Conservation (phyloP, 1,140 invertebrate genomes). For the Cherax destructor region DNA sequence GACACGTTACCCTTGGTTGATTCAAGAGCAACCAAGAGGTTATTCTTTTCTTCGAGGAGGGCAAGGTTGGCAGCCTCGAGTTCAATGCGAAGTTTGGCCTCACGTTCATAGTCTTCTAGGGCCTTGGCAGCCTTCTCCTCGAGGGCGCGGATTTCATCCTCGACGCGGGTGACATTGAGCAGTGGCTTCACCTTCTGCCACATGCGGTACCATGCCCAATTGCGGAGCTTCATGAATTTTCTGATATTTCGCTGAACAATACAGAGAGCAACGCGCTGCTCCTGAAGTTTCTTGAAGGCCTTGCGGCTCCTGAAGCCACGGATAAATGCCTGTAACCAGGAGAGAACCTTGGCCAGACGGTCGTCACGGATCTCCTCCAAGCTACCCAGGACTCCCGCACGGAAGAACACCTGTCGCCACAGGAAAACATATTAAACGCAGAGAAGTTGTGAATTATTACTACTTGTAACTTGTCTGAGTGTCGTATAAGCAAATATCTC, state of each 20-base stretch:
- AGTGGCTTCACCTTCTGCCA: slow-evolving; percentile 79
- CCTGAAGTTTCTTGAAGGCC: slow-evolving; percentile 97
- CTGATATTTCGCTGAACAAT: slow-evolving; percentile 82
- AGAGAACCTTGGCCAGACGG: slow-evolving; percentile 97
- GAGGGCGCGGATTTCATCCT: slow-evolving; percentile 47
- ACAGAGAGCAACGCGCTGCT: slow-evolving; percentile 84
- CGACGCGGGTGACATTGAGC: slow-evolving; percentile 55
- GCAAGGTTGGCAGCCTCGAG: slow-evolving; percentile 79
- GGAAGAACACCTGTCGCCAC: slow-evolving; percentile 80
- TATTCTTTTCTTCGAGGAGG: slow-evolving; percentile 72
- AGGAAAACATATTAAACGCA: background rate
- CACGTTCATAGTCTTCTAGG: slow-evolving; percentile 75
- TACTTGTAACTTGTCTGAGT: too few relatives aligned
- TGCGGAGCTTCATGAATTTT: slow-evolving; percentile 80
- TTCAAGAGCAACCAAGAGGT: slow-evolving; percentile 50
- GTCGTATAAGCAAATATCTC: too few relatives aligned
- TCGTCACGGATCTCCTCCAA: slow-evolving; percentile 60
- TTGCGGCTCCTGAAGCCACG: slow-evolving; percentile 88
- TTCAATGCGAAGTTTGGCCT: slow-evolving; percentile 80
- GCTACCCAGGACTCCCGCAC: slow-evolving; percentile 55
- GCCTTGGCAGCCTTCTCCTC: slow-evolving; percentile 78
- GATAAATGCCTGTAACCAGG: slow-evolving; percentile 98
- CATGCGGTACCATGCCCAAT: slow-evolving; percentile 82
- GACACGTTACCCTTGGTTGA: slow-evolving; percentile 78
- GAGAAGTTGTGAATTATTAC: too few relatives aligned